Evolutionary conservation across 2,888 invertebrate species (phyloP).

Genomic region (Sinotaia quadrata): DNA sequence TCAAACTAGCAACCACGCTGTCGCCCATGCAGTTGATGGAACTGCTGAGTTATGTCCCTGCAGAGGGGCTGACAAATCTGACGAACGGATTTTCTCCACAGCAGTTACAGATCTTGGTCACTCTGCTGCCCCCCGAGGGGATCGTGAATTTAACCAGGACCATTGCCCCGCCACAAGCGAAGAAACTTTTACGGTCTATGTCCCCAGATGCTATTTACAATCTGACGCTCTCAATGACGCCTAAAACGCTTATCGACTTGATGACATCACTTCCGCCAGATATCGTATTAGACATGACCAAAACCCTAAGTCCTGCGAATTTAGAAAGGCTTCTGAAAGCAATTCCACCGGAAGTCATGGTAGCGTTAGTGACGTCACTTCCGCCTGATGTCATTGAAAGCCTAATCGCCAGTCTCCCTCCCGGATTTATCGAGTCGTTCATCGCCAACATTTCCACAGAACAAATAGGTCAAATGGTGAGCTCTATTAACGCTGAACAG

Average conservation of each 20-base stretch:
- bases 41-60: constrained; percentile 19
- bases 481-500: constrained; percentile 18
- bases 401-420: constrained; percentile 14
- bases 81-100: constrained; percentile 18
- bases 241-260: constrained; percentile 12
- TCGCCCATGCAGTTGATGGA: constrained; percentile 19
- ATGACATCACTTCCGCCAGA: constrained; percentile 20
- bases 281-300: constrained; percentile 22
- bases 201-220: constrained; percentile 21
- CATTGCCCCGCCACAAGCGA: constrained; percentile 17
- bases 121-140: constrained; percentile 17
- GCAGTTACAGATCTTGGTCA: constrained; percentile 20
- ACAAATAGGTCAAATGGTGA: constrained; percentile 7
- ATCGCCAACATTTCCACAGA: neutral
- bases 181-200: constrained; percentile 21
- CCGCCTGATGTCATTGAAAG: constrained; percentile 11
- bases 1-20: constrained; percentile 6
- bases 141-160: constrained; percentile 22
- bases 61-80: constrained; percentile 17
- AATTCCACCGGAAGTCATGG: constrained; percentile 17
- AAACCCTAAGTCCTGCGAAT: constrained; percentile 14
- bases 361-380: constrained; percentile 17
- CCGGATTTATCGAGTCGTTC: constrained; percentile 20
- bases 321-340: constrained; percentile 17
- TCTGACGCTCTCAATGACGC: constrained; percentile 18